A percentile compares a stretch with the other conserved stretches of the same genome.
Conservation (phyloP, 2,113 vertebrate genomes). For the Phasianus colchicus region DNA sequence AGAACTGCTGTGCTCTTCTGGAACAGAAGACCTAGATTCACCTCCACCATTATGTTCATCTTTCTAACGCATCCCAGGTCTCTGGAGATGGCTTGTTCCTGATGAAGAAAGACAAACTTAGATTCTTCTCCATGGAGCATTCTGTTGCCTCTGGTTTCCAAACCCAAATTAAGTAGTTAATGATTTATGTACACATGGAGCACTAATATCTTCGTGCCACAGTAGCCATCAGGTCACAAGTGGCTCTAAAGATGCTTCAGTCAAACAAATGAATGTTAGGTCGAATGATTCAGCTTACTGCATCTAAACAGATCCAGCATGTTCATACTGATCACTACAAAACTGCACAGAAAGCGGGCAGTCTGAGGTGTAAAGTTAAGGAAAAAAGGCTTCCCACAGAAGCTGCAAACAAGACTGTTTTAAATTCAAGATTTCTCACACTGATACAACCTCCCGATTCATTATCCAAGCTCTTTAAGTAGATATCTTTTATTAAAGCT, state of each 20-base stretch:
- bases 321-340: slow-evolving; percentile 19
- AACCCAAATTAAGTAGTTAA: slow-evolving; percentile 71
- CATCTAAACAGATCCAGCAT: slow-evolving; percentile 40
- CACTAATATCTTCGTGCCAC: slow-evolving; percentile 59
- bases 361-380: neutral
- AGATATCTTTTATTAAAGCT: neutral
- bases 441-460: neutral
- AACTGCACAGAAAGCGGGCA: neutral
- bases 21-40: neutral
- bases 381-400: neutral
- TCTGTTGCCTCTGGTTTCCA: slow-evolving; percentile 57
- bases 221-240: slow-evolving; percentile 65
- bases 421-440: neutral
- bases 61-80: slow-evolving; percentile 59
- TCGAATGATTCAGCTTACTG: slow-evolving; percentile 56
- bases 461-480: neutral
- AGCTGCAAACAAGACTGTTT: neutral
- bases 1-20: slow-evolving; percentile 10
- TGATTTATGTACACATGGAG: slow-evolving; percentile 67
- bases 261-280: slow-evolving; percentile 61
- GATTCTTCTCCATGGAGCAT: slow-evolving; percentile 40
- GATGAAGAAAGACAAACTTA: slow-evolving; percentile 33
- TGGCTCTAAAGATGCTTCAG: slow-evolving; percentile 67
- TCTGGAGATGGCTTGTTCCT: slow-evolving; percentile 31
- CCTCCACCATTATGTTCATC: neutral